Base-by-base conservation (phyloP, 2,113 vertebrate species). In the Vidua chalybeata region DNA sequence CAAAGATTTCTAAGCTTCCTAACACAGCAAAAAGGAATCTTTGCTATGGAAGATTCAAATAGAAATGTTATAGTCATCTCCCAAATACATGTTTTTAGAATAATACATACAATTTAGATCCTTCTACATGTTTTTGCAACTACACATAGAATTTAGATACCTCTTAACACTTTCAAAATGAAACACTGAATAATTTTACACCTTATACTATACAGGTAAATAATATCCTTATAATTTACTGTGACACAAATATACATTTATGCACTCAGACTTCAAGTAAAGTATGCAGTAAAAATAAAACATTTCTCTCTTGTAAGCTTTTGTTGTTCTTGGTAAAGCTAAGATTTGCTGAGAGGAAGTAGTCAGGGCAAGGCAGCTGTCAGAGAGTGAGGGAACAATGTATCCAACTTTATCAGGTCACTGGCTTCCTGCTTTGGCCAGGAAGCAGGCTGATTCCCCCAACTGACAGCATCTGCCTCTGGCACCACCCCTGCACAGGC, bases 381-480 rank as follows among this genome's bases (percentile, higher is more conserved):
- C 21, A 33, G 58, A 56, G 81, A 61, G 9, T 17, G 51, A n/a
- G 41, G 45, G 54, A 49, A 55, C 0, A 3, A 20, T 19, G 11
- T 14, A 14, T 43, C 28, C 7, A 7, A 7, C 37, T 35, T 28
- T 55, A 56, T 71, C 62, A 15, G 39, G 30, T 69, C 81, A 43
- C 66, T 93, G 3, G 8, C 54, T 92, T 96, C 63, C 46, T 3
- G 2, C 59, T 80, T 79, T 54, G 56, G 62, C 45, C 35, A 52
- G 93, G 86, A 92, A 78, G 31, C 77, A 82, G 82, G 64, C 61
- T 49, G 75, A 63, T 77, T 54, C 31, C 69, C 48, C 89, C 82
- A 73, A 28, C 73, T 68, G 64, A 39, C 52, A 84, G 89, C 96
- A 95, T 95, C 96, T 97, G 94, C 77, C 92, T 79, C 94, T 97